Percentiles rank a stretch among this genome's conserved stretches.
Conservation (phyloP, 37 sponge, comb jelly and placozoan species). For the Cliona cf. orientalis region DNA sequence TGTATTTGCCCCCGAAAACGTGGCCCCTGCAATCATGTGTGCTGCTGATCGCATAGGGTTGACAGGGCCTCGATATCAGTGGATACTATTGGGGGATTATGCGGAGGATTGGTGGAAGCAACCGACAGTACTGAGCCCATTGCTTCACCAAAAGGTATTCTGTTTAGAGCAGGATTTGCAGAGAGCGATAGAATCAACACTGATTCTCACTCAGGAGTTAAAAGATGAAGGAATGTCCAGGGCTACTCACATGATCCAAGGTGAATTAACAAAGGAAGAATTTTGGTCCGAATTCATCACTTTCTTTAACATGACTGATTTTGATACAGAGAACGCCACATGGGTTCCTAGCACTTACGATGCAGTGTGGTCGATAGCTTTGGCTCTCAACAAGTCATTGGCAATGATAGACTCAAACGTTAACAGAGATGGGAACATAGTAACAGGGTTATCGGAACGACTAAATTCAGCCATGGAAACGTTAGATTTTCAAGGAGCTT, state of each 20-base stretch:
- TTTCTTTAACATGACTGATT: neutral
- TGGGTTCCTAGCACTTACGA: constrained; percentile 21
- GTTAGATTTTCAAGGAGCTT: constrained; percentile 14
- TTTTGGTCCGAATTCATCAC: neutral
- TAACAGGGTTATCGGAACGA: neutral
- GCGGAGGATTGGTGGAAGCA: constrained; percentile 15
- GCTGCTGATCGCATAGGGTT: neutral
- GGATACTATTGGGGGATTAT: constrained; percentile 32
- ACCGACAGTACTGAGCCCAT: neutral
- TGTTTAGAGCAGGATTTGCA: constrained; percentile 9
- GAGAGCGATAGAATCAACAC: constrained; percentile 13
- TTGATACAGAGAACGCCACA: neutral
- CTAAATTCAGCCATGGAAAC: constrained; percentile 11
- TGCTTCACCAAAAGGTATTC: neutral
- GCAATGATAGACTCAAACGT: neutral
- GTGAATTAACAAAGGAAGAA: neutral
- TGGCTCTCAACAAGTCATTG: neutral
- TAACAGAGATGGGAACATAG: neutral
- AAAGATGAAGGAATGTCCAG: neutral
- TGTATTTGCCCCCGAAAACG: neutral
- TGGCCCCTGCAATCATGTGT: constrained; percentile 16
- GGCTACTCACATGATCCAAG: neutral
- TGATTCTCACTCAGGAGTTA: neutral
- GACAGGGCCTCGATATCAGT: constrained; percentile 9
- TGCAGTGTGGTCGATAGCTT: constrained; percentile 41